Percentiles rank a stretch among this genome's conserved stretches.
phyloP scores from a whole-genome alignment of 2,888 invertebrate genomes.

The Saturnia japonica region DNA sequence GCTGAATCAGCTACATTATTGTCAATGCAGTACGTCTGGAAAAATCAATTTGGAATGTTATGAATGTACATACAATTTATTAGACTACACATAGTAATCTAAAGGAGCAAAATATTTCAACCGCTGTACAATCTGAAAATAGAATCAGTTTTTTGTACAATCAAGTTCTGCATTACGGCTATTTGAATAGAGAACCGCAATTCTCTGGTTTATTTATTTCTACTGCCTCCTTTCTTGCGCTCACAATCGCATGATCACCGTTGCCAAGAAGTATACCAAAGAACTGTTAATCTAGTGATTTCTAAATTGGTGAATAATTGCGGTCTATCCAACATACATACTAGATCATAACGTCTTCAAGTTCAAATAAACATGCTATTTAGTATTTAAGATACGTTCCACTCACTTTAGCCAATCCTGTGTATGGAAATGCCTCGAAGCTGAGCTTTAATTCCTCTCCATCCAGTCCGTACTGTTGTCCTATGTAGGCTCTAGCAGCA shows the following conservation, averaged over 20 bases:
- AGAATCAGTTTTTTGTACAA: background rate
- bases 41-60: background rate
- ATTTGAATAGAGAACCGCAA: no score
- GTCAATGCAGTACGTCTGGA: conserved; percentile 88
- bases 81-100: background rate
- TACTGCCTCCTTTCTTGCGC: no score
- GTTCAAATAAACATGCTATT: no score
- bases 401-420: conserved; percentile 87
- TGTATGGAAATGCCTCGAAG: conserved; percentile 89
- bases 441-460: conserved; percentile 87
- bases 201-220: no score
- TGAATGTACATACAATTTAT: background rate
- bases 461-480: conserved; percentile 78
- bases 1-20: conserved; percentile 91
- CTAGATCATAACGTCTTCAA: no score
- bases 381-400: no score
- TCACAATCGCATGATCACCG: no score
- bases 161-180: background rate
- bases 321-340: no score
- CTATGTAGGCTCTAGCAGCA: conserved; percentile 88
- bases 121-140: background rate
- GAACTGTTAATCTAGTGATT: no score
- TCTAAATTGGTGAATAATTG: no score
- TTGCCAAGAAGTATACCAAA: no score
- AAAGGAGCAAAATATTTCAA: background rate